phyloP scores from a whole-genome alignment of 2,797 vertebrate genomes.

The Mormyrus hasselquistii region DNA sequence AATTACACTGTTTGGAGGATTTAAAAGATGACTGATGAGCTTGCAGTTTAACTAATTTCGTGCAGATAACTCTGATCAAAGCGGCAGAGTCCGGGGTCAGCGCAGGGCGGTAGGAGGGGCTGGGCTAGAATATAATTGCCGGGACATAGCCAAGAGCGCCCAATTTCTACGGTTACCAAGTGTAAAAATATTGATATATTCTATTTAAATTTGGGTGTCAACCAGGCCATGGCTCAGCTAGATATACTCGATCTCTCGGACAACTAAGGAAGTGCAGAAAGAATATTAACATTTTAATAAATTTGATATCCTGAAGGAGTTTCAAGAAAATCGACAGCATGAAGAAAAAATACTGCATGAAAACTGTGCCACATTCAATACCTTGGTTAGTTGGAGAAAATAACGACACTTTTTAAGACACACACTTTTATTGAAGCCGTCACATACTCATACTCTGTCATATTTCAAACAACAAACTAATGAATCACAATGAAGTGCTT shows the following conservation, averaged over 20 bases:
- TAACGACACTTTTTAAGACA: background rate
- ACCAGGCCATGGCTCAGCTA: slow-evolving; percentile 13
- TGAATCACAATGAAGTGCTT: background rate
- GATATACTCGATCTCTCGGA: background rate
- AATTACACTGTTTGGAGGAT: slow-evolving; percentile 58
- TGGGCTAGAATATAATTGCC: slow-evolving; percentile 21
- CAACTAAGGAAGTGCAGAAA: slow-evolving; percentile 17
- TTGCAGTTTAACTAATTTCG: slow-evolving; percentile 55
- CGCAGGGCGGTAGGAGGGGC: slow-evolving; percentile 19
- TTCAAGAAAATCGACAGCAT: background rate
- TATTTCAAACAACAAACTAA: background rate
- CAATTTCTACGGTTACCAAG: slow-evolving; percentile 32
- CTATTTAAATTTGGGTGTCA: slow-evolving; percentile 33
- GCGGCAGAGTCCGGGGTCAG: slow-evolving; percentile 36
- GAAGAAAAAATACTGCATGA: background rate
- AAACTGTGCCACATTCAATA: background rate
- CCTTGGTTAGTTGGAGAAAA: background rate
- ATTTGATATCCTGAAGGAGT: background rate
- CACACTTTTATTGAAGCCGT: background rate
- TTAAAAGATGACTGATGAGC: slow-evolving; percentile 52
- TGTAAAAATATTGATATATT: slow-evolving; percentile 33
- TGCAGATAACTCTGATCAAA: slow-evolving; percentile 60
- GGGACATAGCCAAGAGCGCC: slow-evolving; percentile 23
- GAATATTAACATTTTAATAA: slow-evolving; percentile 22
- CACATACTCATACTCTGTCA: background rate